Base-by-base conservation (phyloP, 2,113 vertebrate genomes). In the Axis porcinus region DNA sequence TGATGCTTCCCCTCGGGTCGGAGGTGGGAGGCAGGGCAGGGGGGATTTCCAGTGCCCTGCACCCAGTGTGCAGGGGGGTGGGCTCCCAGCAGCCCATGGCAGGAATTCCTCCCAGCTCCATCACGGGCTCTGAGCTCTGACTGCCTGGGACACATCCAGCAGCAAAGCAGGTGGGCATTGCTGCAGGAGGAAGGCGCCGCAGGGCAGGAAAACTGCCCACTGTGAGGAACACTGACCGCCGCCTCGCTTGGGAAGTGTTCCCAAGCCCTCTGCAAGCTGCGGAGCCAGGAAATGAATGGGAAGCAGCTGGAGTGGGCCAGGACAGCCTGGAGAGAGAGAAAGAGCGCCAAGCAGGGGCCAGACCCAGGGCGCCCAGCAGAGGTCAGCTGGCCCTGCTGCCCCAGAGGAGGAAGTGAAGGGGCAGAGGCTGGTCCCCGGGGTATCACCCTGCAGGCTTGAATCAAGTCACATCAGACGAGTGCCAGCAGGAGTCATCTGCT, bases 221-320 rank as follows among this genome's bases (percentile, higher is more conserved):
- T 94, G n/a, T 58, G 86, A 89, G 57, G 97, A 93, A 89, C 57
- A 28, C 28, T 57, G 89, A 57, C 47, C 13, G 9, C 16, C 50
- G 92, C 43, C 58, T 96, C 85, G 17, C 85, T 94, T 55, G 25
- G 82, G 86, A 95, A 93, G 54, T 62, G 86, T 93, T 96, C 94
- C 62, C 83, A 91, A 95, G 58, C 57, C 87, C 79, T 90, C 81
- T 45, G 47, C 27, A 50, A 96, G 70, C 83, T 17, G 5, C 15
- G 91, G 91, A 94, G 86, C 78, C 93, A 95, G 97, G 92, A 97
- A 97, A 54, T 88, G 93, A 97, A 92, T 89, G 82, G 89, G 95
- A 95, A 89, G 82, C 97, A 96, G 97, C 95, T 97, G 93, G 93
- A 91, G 23, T 36, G 30, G 84, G 54, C 97, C 52, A 60, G 90